Evolutionary conservation across 2,888 invertebrate genomes (phyloP), one percentile per base, ranked within the genome.

Genomic region (Azorinus chamasolen): DNA sequence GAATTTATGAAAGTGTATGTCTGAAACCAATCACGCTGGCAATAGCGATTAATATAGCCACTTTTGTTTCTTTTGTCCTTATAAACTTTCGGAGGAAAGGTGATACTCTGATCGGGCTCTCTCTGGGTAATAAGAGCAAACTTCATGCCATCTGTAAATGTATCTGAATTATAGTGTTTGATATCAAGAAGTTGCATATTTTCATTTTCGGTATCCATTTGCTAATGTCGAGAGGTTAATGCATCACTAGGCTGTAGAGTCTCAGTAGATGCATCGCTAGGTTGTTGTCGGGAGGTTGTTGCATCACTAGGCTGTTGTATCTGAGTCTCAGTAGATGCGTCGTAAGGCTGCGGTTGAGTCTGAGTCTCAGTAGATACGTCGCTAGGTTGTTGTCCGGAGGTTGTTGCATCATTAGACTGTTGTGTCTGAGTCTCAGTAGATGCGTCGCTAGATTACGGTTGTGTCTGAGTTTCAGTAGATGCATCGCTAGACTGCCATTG

Each of bases 41-140:
- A 76, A 37, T 45, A 66, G 27, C 80, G 53, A 27, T 71, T 65
- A 51, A 59, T 61, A 5, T 53, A 27, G 32, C 79, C 71, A 8
- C 16, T 41, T 64, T 75, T 74, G n/a, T 4, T 45, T 16, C 61
- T n/a, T 48, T 73, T 73, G 20, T 73, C 80, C 39, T 76, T 73
- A 25, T 55, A 73, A 5, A 45, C 18, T 58, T 71, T 66, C 10
- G 65, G 27, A 20, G 76, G 76, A 70, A 76, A 70, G 5, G 3
- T 70, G 53, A 63, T 72, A 39, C 20, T 59, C 18, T 43, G 22
- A 10, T 65, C 53, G 25, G 75, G 75, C 43, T 73, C 55, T 55
- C 66, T 55, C 37, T 68, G 16, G 6, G 5, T 25, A 25, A 65
- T 72, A 27, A 68, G 37, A 16, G 25, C 22, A 25, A 48, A 50